A percentile compares a stretch with the other conserved stretches of the same genome.
Evolutionary conservation across 2,888 invertebrate genomes (phyloP).

Genomic region (Bruchidius siliquastri): DNA sequence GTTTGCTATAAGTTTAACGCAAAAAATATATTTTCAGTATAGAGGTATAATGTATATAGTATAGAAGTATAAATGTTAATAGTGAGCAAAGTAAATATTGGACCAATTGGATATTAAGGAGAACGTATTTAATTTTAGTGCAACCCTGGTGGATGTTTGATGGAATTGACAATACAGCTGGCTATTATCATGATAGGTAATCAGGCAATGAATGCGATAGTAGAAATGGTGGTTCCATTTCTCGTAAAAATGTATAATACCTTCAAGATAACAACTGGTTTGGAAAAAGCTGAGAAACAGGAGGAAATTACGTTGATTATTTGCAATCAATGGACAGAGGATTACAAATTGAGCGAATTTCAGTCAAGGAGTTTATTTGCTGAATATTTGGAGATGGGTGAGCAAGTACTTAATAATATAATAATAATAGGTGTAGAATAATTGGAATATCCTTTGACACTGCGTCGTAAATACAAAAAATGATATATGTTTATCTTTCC

Average conservation of each 20-base stretch:
- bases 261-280: conserved; percentile 48
- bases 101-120: too few relatives aligned
- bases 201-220: conserved; percentile 70
- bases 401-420: conserved; percentile 27
- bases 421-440: too few relatives aligned
- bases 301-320: conserved; percentile 47
- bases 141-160: conserved; percentile 78
- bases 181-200: conserved; percentile 84
- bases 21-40: too few relatives aligned
- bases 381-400: conserved; percentile 85
- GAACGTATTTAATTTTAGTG: conserved; percentile 57
- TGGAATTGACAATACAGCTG: conserved; percentile 80
- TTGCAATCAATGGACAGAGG: conserved; percentile 69
- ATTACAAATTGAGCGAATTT: conserved; percentile 62
- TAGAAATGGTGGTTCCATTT: conserved; percentile 72
- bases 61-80: too few relatives aligned
- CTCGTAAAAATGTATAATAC: conserved; percentile 54
- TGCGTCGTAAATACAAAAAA: too few relatives aligned
- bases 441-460: too few relatives aligned
- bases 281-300: conserved; percentile 39
- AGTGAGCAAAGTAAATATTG: too few relatives aligned
- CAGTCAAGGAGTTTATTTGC: conserved; percentile 67
- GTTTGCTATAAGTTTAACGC: too few relatives aligned
- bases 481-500: too few relatives aligned
- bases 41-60: too few relatives aligned